Evolutionary conservation across 2,797 vertebrate genomes (phyloP), one percentile per base, ranked within the genome.

Genomic region (Novumbra hubbsi): DNA sequence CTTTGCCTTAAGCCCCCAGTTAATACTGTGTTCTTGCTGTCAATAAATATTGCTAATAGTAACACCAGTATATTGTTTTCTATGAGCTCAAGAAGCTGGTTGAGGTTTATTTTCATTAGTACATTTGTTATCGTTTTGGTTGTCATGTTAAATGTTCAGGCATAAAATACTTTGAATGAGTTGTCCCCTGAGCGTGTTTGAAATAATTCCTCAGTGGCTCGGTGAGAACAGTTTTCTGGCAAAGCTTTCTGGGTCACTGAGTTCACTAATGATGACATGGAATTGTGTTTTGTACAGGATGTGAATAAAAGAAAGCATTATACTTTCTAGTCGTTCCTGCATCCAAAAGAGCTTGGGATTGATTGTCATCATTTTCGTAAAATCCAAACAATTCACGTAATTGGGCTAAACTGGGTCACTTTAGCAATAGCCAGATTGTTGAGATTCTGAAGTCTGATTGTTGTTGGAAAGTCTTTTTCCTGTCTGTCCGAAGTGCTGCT

Each of bases 191-290:
- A 34, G 48, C 24, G 9, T 66, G 45, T 24, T 6, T 50, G 11
- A 9, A 66, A 52, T 19, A 34, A 66, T 67, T 67, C 30, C 32
- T 32, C 21, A n/a, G 45, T 68, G 32, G 4, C 50, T 28, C 16
- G 50, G 45, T 66, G 28, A 69, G 17, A 63, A 60, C n/a, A 45
- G 27, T 30, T 74, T 70, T 21, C 50, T 78, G 68, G 48, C 9
- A 66, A 30, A 73, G 67, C 17, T 71, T 73, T 45, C 34, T 68
- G 72, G 63, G 68, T 78, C 67, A 50, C 5, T 60, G 50, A 73
- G 78, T 78, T 72, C 65, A 38, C 65, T 63, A 28, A 52, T 52
- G 24, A 68, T 68, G 70, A 67, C 62, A 66, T 66, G 7, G 34
- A 55, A 67, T 24, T 17, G 19, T 21, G 30, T 5, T 27, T 55